Evolutionary conservation across 2,113 vertebrate genomes (phyloP).

Genomic region (Cairina moschata): DNA sequence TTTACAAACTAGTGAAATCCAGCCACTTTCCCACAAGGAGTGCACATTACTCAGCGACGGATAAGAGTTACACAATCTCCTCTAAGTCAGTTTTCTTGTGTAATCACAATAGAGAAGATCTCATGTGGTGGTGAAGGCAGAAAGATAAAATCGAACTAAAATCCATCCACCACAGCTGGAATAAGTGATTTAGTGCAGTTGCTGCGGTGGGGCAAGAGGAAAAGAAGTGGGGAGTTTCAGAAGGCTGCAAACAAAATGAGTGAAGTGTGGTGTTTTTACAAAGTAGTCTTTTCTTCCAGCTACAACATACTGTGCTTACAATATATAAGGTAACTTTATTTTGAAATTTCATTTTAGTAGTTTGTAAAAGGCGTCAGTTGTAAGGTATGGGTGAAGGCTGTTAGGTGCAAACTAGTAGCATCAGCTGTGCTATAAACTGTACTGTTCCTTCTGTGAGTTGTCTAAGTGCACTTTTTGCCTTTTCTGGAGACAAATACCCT

Average conservation of each 20-base stretch:
- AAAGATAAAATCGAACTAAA: background rate
- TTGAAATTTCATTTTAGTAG: background rate
- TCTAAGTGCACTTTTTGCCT: background rate
- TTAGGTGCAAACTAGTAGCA: background rate
- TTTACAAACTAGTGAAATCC: background rate
- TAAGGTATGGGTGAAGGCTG: background rate
- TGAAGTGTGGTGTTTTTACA: background rate
- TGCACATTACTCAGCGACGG: background rate
- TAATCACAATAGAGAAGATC: background rate
- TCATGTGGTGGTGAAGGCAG: background rate
- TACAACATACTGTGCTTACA: no score
- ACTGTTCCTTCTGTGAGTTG: background rate
- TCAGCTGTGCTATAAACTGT: background rate
- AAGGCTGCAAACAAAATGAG: background rate
- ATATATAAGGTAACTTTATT: background rate
- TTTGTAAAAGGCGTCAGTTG: background rate
- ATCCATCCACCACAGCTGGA: background rate
- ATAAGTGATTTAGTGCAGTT: background rate
- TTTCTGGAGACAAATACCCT: background rate
- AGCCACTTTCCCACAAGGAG: background rate
- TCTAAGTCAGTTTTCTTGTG: background rate
- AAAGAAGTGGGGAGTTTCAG: rapidly evolving
- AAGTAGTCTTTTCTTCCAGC: no score
- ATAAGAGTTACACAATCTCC: background rate
- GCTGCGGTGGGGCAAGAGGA: background rate